A percentile compares a stretch with the other conserved stretches of the same genome.
Evolutionary conservation across 2,113 vertebrate genomes (phyloP).

Genomic region (Daboia siamensis): DNA sequence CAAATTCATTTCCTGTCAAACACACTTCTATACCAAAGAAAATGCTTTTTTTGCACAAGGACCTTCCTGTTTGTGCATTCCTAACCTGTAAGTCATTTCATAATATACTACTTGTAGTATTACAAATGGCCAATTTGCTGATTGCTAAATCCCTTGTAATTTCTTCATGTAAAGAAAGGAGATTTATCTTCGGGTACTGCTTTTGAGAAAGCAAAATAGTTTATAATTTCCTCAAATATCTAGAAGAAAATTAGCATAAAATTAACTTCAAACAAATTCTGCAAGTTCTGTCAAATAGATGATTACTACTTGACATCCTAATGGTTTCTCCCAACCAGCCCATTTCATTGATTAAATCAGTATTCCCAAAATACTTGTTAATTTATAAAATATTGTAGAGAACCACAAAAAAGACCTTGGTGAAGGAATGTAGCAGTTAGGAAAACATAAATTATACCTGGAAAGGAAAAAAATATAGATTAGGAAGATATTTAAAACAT

Average conservation of each 20-base stretch:
- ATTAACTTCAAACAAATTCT: background rate
- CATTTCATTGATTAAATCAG: background rate
- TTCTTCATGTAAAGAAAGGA: background rate
- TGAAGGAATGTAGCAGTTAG: background rate
- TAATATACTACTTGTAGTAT: background rate
- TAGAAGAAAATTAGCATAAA: background rate
- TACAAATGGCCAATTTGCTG: background rate
- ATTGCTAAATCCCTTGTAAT: background rate
- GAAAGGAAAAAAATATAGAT: background rate
- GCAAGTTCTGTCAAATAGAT: background rate
- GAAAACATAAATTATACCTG: background rate
- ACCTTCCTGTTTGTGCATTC: slow-evolving; percentile 3
- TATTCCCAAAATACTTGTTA: background rate
- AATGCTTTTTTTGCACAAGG: background rate
- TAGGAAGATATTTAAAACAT: background rate
- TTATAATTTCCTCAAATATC: background rate
- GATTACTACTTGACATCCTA: background rate
- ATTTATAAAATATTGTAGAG: background rate
- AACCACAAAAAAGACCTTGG: background rate
- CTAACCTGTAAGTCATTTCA: background rate
- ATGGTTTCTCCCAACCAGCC: background rate
- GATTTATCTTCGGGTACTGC: background rate
- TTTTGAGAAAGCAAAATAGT: background rate
- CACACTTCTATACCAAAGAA: background rate
- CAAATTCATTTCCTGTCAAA: slow-evolving; percentile 20